Conservation (phyloP, 2,888 invertebrate species). For the Nemotelus nigrinus region DNA sequence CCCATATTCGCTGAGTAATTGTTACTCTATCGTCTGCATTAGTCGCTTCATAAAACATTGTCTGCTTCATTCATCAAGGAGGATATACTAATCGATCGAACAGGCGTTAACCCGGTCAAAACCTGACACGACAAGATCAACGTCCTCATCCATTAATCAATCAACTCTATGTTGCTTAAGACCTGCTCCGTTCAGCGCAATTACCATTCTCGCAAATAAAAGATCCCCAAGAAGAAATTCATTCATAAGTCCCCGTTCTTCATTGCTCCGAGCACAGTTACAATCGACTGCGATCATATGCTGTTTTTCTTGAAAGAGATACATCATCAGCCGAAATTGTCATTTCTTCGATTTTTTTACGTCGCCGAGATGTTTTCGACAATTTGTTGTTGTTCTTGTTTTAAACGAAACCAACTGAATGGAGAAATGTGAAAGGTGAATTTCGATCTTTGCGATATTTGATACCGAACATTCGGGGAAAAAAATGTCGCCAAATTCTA, state of each 20-base stretch:
- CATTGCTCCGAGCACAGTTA: not conserved
- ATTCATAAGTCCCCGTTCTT: conserved; percentile 33
- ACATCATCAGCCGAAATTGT: not conserved
- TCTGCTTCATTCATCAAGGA: conserved; percentile 36
- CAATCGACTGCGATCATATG: too few relatives aligned
- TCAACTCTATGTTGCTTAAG: not conserved
- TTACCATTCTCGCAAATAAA: not conserved
- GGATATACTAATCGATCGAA: conserved; percentile 40
- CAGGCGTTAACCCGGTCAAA: conserved; percentile 45
- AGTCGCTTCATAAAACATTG: conserved; percentile 18
- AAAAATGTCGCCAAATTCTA: conserved; percentile 34
- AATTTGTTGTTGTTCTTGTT: too few relatives aligned
- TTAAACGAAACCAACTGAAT: not conserved
- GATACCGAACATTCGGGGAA: not conserved
- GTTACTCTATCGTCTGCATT: not conserved
- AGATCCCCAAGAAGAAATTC: conserved; percentile 8
- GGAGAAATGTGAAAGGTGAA: conserved; percentile 39
- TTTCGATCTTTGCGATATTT: not conserved
- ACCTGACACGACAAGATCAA: conserved; percentile 45
- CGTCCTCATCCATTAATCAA: conserved; percentile 46
- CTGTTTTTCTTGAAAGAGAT: not conserved
- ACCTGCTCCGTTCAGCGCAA: not conserved
- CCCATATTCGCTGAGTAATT: not conserved
- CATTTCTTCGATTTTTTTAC: too few relatives aligned
- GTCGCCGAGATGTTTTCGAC: too few relatives aligned